Evolutionary conservation across 2,888 invertebrate genomes (phyloP).

Genomic region (Lasius fuliginosus): DNA sequence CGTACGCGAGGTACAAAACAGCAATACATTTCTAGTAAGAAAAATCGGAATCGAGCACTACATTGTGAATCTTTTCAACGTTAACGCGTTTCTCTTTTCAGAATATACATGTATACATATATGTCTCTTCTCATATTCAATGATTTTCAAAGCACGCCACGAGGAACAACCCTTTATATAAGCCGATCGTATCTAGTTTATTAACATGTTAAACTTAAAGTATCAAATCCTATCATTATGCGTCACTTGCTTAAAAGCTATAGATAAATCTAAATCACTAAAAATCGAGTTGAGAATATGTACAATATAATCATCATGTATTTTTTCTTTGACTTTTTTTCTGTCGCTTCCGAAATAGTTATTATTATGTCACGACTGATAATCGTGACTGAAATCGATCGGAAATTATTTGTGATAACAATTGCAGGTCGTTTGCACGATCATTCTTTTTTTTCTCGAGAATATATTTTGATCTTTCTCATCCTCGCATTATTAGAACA

Average conservation of each 20-base stretch:
- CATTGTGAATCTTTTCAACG: not conserved
- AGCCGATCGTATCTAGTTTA: slow-evolving; percentile 42
- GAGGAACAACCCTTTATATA: slow-evolving; percentile 50
- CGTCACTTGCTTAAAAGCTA: slow-evolving; percentile 65
- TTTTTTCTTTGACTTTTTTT: slow-evolving; percentile 20
- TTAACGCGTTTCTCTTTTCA: not conserved
- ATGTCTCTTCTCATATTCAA: slow-evolving; percentile 21
- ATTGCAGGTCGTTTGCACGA: slow-evolving; percentile 53
- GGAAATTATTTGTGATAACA: slow-evolving; percentile 54
- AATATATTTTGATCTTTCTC: not conserved
- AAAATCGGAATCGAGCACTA: not conserved
- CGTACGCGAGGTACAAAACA: not conserved
- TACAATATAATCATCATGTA: slow-evolving; percentile 44
- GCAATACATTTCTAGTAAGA: slow-evolving; percentile 11
- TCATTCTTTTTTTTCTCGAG: not conserved
- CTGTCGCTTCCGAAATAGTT: slow-evolving; percentile 31
- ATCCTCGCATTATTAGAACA: not conserved
- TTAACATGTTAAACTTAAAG: slow-evolving; percentile 49
- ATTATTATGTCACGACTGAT: slow-evolving; percentile 45
- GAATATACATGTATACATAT: not conserved
- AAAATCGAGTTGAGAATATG: slow-evolving; percentile 56
- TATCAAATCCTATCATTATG: slow-evolving; percentile 18
- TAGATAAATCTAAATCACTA: slow-evolving; percentile 52
- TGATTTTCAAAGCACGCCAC: slow-evolving; percentile 38
- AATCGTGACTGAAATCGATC: too few relatives aligned